Evolutionary conservation across 2,888 invertebrate species (phyloP).

Genomic region (Invenusta paracnida): DNA sequence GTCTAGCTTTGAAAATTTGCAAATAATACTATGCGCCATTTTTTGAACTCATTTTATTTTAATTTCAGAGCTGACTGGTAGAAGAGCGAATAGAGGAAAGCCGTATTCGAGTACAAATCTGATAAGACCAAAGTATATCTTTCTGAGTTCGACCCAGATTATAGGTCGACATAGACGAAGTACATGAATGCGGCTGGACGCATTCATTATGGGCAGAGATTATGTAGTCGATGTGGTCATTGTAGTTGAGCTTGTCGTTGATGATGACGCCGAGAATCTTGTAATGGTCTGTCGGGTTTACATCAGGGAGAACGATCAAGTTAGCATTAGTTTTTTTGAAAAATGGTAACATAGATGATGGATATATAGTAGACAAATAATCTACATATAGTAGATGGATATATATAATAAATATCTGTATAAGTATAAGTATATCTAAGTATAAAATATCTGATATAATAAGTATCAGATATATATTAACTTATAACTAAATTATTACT

Average conservation of each 20-base stretch:
- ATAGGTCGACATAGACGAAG: background rate
- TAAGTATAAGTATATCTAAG: no score
- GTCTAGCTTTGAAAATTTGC: background rate
- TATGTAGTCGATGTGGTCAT: background rate
- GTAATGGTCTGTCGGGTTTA: background rate
- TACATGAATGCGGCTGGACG: background rate
- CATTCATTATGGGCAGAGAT: background rate
- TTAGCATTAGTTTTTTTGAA: background rate
- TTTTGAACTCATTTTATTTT: background rate
- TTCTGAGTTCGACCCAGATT: background rate
- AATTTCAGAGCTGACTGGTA: background rate
- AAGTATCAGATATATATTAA: no score
- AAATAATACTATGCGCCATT: background rate
- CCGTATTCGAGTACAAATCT: slow-evolving; percentile 7
- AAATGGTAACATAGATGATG: no score
- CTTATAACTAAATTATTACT: no score
- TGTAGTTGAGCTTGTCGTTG: background rate
- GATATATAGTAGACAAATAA: no score
- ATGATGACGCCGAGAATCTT: background rate
- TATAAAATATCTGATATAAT: no score
- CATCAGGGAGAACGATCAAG: background rate
- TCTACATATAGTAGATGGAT: no score
- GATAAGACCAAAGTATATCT: background rate
- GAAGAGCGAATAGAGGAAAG: background rate
- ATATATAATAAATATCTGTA: no score